Percentiles rank a stretch among this genome's conserved stretches.
These are phyloP conservation scores for Halcyon malimbica DNA, from an alignment of 2,113 vertebrate genomes.

Conservation along the genomic window DNA sequence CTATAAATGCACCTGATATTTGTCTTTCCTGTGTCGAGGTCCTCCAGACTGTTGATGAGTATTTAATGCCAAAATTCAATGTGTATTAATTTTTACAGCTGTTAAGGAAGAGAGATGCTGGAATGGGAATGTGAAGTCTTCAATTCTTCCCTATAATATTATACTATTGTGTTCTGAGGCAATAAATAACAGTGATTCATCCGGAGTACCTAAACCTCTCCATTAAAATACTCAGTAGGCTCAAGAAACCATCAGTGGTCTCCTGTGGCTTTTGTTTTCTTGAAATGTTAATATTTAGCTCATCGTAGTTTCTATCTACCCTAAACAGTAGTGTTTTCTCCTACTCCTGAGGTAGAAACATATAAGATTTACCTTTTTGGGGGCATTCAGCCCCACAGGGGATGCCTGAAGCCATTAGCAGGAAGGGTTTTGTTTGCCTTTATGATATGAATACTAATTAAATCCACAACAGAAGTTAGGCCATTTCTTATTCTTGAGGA, in stretches of 20 bases:
- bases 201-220: slow-evolving; percentile 66
- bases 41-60: not conserved
- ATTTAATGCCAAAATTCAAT: not conserved
- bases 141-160: not conserved
- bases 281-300: slow-evolving; percentile 67
- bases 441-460: not conserved
- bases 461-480: too few relatives aligned
- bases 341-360: not conserved
- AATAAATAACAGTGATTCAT: slow-evolving; percentile 70
- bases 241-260: slow-evolving; percentile 38
- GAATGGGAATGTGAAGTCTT: slow-evolving; percentile 24
- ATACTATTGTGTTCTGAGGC: not conserved
- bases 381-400: not conserved
- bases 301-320: slow-evolving; percentile 50
- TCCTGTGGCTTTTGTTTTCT: slow-evolving; percentile 77
- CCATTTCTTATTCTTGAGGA: not conserved
- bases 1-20: not conserved
- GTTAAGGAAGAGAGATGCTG: not conserved
- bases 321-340: slow-evolving; percentile 27
- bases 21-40: not conserved
- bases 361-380: not conserved
- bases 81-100: slow-evolving; percentile 41
- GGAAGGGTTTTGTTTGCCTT: not conserved
- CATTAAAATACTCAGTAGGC: slow-evolving; percentile 73
- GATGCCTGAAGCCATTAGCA: not conserved